Percentiles rank a stretch among this genome's conserved stretches.
Conservation (phyloP, 2,888 invertebrate genomes). For the Uropetala carovei region DNA sequence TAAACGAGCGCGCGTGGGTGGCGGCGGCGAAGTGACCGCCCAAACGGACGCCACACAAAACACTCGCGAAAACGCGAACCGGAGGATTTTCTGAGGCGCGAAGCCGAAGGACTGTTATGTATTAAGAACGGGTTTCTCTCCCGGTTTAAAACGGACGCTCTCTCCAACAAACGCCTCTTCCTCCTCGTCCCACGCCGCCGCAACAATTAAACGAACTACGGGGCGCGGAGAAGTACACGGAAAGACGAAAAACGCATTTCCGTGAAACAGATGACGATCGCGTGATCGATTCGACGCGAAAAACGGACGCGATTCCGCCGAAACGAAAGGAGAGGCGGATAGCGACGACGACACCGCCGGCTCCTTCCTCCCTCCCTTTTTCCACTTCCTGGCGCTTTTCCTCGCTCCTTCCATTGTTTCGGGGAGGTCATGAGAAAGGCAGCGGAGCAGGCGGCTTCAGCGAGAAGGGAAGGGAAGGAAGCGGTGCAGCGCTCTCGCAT, state of each 20-base stretch:
- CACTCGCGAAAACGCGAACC: too few relatives aligned
- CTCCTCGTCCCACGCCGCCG: background rate
- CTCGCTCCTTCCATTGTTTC: constrained; percentile 61
- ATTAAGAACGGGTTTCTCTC: too few relatives aligned
- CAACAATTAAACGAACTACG: background rate
- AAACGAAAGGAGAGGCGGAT: constrained; percentile 30
- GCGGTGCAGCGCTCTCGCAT: background rate
- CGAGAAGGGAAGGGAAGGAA: background rate
- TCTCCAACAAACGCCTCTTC: background rate
- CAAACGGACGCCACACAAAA: too few relatives aligned
- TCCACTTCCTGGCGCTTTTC: constrained; percentile 39
- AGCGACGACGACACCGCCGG: background rate
- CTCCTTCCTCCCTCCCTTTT: background rate
- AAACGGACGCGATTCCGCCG: background rate
- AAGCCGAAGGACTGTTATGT: too few relatives aligned
- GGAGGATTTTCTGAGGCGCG: too few relatives aligned
- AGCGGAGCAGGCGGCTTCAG: background rate
- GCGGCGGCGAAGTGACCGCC: too few relatives aligned
- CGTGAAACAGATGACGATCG: background rate
- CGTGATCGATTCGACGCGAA: background rate
- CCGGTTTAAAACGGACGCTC: background rate
- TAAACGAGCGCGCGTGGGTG: too few relatives aligned
- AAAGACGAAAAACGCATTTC: background rate
- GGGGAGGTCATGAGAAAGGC: constrained; percentile 51
- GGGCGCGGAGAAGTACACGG: background rate